Evolutionary conservation across 2,113 vertebrate genomes (phyloP), one percentile per base, ranked within the genome.

Genomic region (Nibea coibor): DNA sequence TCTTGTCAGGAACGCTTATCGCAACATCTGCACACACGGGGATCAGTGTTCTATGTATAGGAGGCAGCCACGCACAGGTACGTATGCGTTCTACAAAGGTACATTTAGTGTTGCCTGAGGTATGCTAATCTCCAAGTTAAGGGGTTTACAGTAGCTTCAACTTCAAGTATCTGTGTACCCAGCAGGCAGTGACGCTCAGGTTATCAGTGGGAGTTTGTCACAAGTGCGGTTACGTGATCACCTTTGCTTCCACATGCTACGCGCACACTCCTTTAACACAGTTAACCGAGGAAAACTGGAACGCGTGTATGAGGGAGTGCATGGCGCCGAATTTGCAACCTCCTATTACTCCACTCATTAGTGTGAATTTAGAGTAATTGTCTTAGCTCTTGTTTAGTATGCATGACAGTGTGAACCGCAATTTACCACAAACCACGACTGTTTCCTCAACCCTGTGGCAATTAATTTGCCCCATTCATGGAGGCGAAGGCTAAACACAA

Each of bases 1-100:
- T 90, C 93, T 92, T 94, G 94, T 94, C 93, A 92, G 84, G 86
- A 92, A 81, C 72, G 86, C 85, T 94, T 92, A 93, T 85, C 22
- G 17, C 69, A 94, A 94, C 94, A 95, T 93, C 94, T 95, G 93
- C 63, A 93, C 91, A 86, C 87, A 75, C 28, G 82, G 89, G 89
- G 79, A 90, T 45, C 65, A 31, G 84, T 79, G 88, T 86, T 91
- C 67, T 79, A 83, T 82, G 82, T 91, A 91, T 80, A 81, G 67
- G 64, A 80, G 73, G 84, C 20, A 69, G 75, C 76, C 67, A 72
- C 68, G 71, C 83, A 47, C 68, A 61, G 62, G 65, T 70, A 71
- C 80, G 78, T 82, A 72, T 74, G 75, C 72, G 74, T 73, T 53
- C 20, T 56, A 81, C 78, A 62, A 39, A 78, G 76, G 64, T 68